phyloP scores from a whole-genome alignment of 2,797 vertebrate species.

The Streptopelia turtur region DNA sequence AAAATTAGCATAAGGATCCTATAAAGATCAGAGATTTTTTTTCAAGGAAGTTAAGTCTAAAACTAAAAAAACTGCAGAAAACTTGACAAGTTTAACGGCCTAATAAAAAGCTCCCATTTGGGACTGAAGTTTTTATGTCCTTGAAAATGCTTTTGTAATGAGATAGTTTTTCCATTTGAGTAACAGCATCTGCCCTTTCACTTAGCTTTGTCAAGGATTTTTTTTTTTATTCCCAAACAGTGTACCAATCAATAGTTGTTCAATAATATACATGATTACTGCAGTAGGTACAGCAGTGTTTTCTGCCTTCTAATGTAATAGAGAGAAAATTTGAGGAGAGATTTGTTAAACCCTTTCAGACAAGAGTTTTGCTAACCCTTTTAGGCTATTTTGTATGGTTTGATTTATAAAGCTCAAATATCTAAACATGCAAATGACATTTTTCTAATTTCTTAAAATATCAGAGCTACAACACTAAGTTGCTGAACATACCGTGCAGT shows the following conservation, averaged over 20 bases:
- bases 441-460: not conserved
- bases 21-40: not conserved
- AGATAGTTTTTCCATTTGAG: conserved; percentile 35
- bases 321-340: not conserved
- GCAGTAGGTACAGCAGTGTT: not conserved
- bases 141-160: conserved; percentile 60
- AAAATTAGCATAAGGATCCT: not conserved
- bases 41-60: not conserved
- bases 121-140: conserved; percentile 14
- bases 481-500: not conserved
- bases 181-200: conserved; percentile 33
- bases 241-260: conserved; percentile 54
- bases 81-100: not conserved
- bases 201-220: conserved; percentile 30
- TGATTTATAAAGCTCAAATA: not conserved
- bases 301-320: not conserved
- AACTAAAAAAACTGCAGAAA: conserved; percentile 34
- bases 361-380: not conserved
- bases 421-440: not conserved
- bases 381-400: not conserved
- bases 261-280: conserved; percentile 52
- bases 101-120: conserved; percentile 41
- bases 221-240: conserved; percentile 46
- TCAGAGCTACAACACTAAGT: not conserved
- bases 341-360: not conserved